Evolutionary conservation across 2,888 invertebrate species (phyloP).

Genomic region (Hydropsyche betteni): DNA sequence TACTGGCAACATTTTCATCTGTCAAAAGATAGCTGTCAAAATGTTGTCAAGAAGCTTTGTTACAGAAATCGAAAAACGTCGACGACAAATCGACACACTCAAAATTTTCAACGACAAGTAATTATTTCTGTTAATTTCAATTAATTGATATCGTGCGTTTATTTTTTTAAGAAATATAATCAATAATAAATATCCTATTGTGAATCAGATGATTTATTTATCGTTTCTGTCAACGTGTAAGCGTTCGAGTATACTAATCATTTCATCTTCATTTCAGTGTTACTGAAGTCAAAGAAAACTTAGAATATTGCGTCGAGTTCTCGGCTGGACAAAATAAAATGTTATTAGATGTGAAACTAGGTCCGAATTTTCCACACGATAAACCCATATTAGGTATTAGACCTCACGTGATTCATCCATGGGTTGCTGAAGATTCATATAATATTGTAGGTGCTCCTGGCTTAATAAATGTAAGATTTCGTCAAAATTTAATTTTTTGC

Average conservation of each 20-base stretch:
- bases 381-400: slow-evolving; percentile 75
- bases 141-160: too few species aligned
- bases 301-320: slow-evolving; percentile 79
- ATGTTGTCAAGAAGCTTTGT: slow-evolving; percentile 27
- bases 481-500: slow-evolving; percentile 20
- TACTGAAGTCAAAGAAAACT: slow-evolving; percentile 73
- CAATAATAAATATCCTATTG: slow-evolving; percentile 35
- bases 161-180: not conserved
- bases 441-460: slow-evolving; percentile 80
- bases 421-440: slow-evolving; percentile 74
- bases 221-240: slow-evolving; percentile 27
- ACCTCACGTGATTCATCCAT: slow-evolving; percentile 75
- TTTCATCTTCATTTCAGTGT: slow-evolving; percentile 64
- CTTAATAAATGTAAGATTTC: slow-evolving; percentile 68
- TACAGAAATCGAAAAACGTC: slow-evolving; percentile 57
- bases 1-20: too few species aligned
- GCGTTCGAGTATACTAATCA: not conserved
- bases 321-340: slow-evolving; percentile 71
- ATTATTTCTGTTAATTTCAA: slow-evolving; percentile 53
- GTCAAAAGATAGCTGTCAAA: not conserved
- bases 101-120: slow-evolving; percentile 85
- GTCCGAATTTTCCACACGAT: slow-evolving; percentile 78
- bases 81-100: slow-evolving; percentile 81
- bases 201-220: slow-evolving; percentile 47
- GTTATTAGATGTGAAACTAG: slow-evolving; percentile 72